Conservation (phyloP, 2,888 invertebrate species). For the Sialis lutaria region DNA sequence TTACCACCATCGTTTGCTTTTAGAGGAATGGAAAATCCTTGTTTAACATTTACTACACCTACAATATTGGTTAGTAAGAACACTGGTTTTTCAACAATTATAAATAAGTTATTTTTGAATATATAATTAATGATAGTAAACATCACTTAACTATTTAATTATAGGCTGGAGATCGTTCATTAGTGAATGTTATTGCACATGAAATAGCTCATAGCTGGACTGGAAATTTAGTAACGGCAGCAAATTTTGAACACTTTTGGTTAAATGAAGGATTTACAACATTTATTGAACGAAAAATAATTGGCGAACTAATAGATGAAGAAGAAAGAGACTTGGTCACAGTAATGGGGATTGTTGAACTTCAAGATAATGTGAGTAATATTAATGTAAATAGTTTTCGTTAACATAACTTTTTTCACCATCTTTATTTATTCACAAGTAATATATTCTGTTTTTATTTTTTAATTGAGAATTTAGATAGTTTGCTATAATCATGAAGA, state of each 20-base stretch:
- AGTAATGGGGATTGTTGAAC: conserved; percentile 54
- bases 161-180: conserved; percentile 78
- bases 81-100: neutral
- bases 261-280: conserved; percentile 91
- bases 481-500: conserved; percentile 18
- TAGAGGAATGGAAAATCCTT: conserved; percentile 97
- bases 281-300: conserved; percentile 77
- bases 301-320: conserved; percentile 48
- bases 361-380: conserved; percentile 53
- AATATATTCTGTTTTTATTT: too few species aligned
- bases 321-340: conserved; percentile 63
- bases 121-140: conserved; percentile 1
- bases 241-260: conserved; percentile 93
- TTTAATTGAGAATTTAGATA: neutral
- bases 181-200: conserved; percentile 82
- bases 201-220: conserved; percentile 95
- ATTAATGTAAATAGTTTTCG: neutral
- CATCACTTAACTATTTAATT: conserved; percentile 9
- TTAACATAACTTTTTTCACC: neutral
- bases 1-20: conserved; percentile 88
- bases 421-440: neutral
- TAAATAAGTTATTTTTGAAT: neutral
- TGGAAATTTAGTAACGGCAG: conserved; percentile 86
- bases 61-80: conserved; percentile 53
- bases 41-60: conserved; percentile 87